Conservation (phyloP, 2,888 invertebrate genomes). For the Euplagia quadripunctaria region DNA sequence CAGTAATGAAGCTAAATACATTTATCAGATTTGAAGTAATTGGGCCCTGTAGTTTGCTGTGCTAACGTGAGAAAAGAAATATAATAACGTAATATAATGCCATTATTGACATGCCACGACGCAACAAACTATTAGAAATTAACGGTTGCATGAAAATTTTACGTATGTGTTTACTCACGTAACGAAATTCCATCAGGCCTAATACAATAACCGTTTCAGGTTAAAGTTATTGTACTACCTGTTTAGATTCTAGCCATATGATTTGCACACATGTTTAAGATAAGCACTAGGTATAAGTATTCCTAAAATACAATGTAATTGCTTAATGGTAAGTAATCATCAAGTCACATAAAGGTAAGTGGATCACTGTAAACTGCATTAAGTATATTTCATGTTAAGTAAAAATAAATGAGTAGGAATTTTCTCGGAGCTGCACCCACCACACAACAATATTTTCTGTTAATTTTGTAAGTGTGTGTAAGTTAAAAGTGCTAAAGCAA, state of each 20-base stretch:
- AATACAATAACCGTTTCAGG: constrained; percentile 12
- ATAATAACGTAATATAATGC: constrained; percentile 57
- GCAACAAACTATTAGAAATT: constrained; percentile 56
- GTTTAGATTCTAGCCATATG: neutral
- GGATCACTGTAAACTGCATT: neutral
- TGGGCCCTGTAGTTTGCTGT: constrained; percentile 43
- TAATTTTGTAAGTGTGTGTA: neutral
- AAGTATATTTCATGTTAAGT: too few species aligned
- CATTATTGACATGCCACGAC: constrained; percentile 63
- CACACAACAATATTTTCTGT: too few species aligned
- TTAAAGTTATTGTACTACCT: constrained; percentile 8
- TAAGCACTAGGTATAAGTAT: neutral
- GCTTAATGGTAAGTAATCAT: neutral
- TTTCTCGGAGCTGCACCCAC: neutral
- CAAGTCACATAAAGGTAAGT: too few species aligned
- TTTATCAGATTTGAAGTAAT: constrained; percentile 57
- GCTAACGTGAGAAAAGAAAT: constrained; percentile 68
- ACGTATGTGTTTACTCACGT: constrained; percentile 57
- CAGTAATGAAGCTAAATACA: constrained; percentile 59
- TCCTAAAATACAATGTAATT: neutral
- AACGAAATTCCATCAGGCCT: constrained; percentile 38
- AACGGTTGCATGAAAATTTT: constrained; percentile 58
- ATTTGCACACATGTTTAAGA: neutral
- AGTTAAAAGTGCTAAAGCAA: neutral
- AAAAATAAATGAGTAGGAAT: neutral